Conservation (phyloP, 2,113 vertebrate genomes). For the Cynocephalus volans region DNA sequence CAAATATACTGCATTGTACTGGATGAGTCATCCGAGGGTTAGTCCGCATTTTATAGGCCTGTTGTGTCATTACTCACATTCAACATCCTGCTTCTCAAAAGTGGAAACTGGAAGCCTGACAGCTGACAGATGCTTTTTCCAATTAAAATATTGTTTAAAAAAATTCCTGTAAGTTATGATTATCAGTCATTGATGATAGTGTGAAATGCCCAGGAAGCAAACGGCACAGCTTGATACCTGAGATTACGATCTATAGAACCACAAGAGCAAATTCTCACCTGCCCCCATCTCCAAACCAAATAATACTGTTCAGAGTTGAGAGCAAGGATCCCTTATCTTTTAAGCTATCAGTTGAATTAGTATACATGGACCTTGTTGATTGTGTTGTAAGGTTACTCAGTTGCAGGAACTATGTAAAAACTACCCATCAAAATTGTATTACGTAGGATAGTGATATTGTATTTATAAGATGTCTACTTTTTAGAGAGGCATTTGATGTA, state of each 20-base stretch:
- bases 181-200: constrained; percentile 65
- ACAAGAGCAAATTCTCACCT: not conserved
- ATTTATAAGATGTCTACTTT: constrained; percentile 12
- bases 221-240: not conserved
- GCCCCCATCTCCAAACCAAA: not conserved
- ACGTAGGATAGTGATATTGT: not conserved
- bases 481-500: not conserved
- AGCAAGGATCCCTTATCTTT: not conserved
- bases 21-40: constrained; percentile 92
- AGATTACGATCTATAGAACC: constrained; percentile 48
- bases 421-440: not conserved
- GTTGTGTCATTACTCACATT: constrained; percentile 89
- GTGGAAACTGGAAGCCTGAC: constrained; percentile 79
- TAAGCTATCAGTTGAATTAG: not conserved
- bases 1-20: constrained; percentile 90
- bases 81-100: constrained; percentile 88
- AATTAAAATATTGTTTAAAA: constrained; percentile 78
- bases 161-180: constrained; percentile 62
- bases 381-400: not conserved
- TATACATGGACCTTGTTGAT: not conserved
- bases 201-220: not conserved
- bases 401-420: not conserved
- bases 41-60: constrained; percentile 90
- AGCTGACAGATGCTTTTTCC: constrained; percentile 86
- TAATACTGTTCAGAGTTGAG: constrained; percentile 64